Evolutionary conservation across 2,113 vertebrate species (phyloP).

Genomic region (Chaetorhynchus papuensis): DNA sequence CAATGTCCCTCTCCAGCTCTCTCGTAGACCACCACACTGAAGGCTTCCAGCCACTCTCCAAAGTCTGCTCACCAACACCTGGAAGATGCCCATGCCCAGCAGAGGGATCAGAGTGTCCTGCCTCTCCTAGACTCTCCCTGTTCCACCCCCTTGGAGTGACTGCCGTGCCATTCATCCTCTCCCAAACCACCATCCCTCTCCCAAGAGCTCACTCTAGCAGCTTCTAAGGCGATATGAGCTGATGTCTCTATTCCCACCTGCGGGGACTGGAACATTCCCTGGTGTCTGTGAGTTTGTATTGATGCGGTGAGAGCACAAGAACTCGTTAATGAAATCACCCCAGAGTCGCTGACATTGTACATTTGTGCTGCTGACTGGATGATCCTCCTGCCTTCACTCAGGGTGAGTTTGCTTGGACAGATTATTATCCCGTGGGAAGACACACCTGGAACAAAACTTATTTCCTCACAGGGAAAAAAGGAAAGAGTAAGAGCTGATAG

Average conservation of each 20-base stretch:
- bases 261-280: neutral
- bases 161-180: neutral
- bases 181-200: neutral
- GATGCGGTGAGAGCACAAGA: neutral
- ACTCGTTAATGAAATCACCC: neutral
- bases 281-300: neutral
- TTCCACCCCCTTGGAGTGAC: too few species aligned
- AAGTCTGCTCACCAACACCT: neutral
- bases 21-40: neutral
- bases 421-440: neutral
- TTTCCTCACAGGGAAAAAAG: neutral
- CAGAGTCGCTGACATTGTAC: rapidly evolving
- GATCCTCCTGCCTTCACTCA: neutral
- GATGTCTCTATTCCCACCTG: neutral
- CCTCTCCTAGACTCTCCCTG: neutral
- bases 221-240: rapidly evolving
- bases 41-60: neutral
- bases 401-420: neutral
- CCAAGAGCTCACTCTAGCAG: neutral
- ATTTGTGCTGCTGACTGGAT: neutral
- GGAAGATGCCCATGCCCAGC: neutral
- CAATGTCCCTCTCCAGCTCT: neutral
- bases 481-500: neutral
- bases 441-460: neutral
- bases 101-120: neutral